Percentiles rank a stretch among this genome's conserved stretches.
Conservation (phyloP, 2,797 vertebrate genomes). For the Passerculus sandwichensis region DNA sequence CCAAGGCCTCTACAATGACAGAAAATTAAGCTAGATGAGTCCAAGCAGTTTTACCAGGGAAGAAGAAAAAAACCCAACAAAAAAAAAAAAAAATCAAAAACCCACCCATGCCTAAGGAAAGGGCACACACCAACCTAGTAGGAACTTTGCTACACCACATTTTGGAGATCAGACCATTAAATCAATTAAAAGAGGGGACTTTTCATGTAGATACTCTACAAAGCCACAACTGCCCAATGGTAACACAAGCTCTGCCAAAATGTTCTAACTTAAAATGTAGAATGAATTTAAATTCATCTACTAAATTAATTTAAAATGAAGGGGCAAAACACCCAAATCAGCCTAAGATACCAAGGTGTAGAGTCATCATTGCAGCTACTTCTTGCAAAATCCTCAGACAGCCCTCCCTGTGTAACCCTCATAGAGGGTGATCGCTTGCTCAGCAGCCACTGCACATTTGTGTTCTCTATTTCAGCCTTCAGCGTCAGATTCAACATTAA, state of each 20-base stretch:
- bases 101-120: background rate
- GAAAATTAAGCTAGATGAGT: background rate
- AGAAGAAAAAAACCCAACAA: background rate
- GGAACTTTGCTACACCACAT: background rate
- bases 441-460: background rate
- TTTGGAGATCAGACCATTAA: background rate
- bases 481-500: background rate
- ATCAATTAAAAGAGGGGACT: background rate
- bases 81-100: background rate
- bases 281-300: background rate
- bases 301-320: background rate
- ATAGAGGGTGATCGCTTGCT: background rate
- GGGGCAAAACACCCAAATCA: background rate
- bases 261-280: background rate
- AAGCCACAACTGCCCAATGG: background rate
- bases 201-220: background rate
- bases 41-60: background rate
- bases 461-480: background rate
- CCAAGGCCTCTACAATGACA: background rate
- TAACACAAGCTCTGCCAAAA: background rate
- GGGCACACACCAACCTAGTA: background rate
- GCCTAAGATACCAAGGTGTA: background rate
- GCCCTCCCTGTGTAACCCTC: background rate
- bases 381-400: background rate
- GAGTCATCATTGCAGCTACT: background rate